Evolutionary conservation across 2,888 invertebrate species (phyloP).

Genomic region (Trichacis sp.): DNA sequence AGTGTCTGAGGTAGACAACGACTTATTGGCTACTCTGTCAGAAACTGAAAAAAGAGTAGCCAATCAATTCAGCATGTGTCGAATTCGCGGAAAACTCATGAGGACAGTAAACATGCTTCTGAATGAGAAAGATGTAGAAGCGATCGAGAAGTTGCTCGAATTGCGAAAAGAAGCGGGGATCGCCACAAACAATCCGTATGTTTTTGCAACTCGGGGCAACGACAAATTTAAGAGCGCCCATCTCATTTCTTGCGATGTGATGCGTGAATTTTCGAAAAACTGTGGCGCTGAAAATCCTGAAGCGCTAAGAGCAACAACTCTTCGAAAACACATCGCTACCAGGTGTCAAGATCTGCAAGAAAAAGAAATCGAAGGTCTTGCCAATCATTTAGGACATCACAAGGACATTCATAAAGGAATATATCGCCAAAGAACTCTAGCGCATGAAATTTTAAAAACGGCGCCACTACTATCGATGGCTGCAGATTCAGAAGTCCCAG

Average conservation of each 20-base stretch:
- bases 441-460: background rate
- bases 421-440: background rate
- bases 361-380: conserved; percentile 1
- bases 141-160: background rate
- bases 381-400: background rate
- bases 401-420: conserved; percentile 3
- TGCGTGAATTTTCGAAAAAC: conserved; percentile 5
- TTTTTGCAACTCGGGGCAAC: background rate
- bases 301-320: background rate
- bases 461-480: background rate
- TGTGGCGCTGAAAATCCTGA: conserved; percentile 8
- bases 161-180: background rate
- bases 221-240: background rate
- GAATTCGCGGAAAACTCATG: conserved; percentile 43
- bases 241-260: conserved; percentile 1
- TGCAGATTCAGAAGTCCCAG: background rate
- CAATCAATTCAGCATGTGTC: conserved; percentile 41
- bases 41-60: conserved; percentile 32
- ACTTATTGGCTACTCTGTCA: conserved; percentile 28
- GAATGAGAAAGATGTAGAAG: background rate
- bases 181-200: background rate
- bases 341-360: background rate
- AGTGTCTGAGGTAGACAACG: conserved; percentile 38
- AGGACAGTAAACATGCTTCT: conserved; percentile 12
- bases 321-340: conserved; percentile 5